A percentile compares a stretch with the other conserved stretches of the same genome.
phyloP scores from a whole-genome alignment of 2,113 vertebrate species.

The Cacatua alba region DNA sequence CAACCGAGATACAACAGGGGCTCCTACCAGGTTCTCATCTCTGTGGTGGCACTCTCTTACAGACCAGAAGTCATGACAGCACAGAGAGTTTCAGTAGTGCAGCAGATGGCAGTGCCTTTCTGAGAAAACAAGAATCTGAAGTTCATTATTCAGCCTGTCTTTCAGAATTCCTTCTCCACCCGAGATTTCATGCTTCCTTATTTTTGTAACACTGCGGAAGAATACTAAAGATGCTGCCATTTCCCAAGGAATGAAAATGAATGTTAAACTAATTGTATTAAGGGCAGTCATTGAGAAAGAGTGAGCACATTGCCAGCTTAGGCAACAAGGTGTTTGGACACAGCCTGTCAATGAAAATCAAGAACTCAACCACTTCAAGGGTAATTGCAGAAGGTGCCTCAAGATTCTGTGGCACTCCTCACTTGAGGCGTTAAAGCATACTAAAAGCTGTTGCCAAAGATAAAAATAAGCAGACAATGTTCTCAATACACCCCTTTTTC shows the following conservation, averaged over 20 bases:
- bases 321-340: not conserved
- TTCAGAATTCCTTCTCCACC: constrained; percentile 31
- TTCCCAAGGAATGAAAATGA: not conserved
- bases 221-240: not conserved
- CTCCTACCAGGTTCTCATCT: not conserved
- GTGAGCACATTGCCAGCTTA: not conserved
- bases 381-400: not conserved
- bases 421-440: not conserved
- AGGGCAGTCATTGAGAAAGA: not conserved
- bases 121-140: constrained; percentile 7
- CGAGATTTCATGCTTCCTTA: not conserved
- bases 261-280: not conserved
- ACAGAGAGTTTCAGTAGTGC: not conserved
- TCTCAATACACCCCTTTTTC: not conserved
- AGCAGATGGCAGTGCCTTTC: constrained; percentile 32
- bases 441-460: not conserved
- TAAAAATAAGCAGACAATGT: not conserved
- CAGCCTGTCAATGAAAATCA: not conserved
- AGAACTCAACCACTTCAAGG: not conserved
- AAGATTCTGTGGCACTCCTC: not conserved
- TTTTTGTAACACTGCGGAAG: not conserved
- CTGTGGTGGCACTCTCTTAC: not conserved
- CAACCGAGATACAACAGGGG: not conserved
- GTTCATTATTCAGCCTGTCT: constrained; percentile 33
- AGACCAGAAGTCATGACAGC: constrained; percentile 33